phyloP scores from a whole-genome alignment of 1,140 invertebrate species.

The Euwallacea similis region DNA sequence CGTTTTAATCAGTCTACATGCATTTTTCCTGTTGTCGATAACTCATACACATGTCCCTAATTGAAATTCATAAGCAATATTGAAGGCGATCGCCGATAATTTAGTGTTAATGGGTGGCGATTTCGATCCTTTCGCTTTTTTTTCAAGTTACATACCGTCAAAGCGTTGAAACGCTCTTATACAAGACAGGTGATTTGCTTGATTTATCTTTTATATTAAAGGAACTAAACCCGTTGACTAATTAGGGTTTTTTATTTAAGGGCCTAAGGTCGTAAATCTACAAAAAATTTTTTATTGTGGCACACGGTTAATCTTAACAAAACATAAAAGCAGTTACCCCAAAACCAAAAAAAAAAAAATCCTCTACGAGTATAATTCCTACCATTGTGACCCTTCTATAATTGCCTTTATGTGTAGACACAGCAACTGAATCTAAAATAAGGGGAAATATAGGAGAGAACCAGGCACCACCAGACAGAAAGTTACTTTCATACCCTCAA shows the following conservation, averaged over 20 bases:
- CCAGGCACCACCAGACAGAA: no score
- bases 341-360: conserved; percentile 28
- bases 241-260: no score
- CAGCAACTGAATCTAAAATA: conserved; percentile 19
- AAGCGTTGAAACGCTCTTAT: no score
- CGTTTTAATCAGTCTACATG: neutral
- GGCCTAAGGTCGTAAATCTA: neutral
- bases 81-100: neutral
- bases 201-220: no score
- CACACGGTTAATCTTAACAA: conserved; percentile 17
- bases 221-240: no score
- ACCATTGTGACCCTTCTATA: conserved; percentile 25
- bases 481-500: no score
- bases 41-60: conserved; percentile 12
- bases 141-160: no score
- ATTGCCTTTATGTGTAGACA: conserved; percentile 11
- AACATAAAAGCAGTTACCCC: conserved; percentile 20
- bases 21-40: conserved; percentile 11
- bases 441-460: neutral
- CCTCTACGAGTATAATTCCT: conserved; percentile 19
- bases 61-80: conserved; percentile 11
- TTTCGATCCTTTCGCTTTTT: conserved; percentile 3
- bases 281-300: conserved; percentile 19
- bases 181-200: no score
- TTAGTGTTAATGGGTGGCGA: neutral